These are phyloP conservation scores for Torymus tubicola DNA, from an alignment of 2,888 invertebrate genomes.

Conservation along the genomic window DNA sequence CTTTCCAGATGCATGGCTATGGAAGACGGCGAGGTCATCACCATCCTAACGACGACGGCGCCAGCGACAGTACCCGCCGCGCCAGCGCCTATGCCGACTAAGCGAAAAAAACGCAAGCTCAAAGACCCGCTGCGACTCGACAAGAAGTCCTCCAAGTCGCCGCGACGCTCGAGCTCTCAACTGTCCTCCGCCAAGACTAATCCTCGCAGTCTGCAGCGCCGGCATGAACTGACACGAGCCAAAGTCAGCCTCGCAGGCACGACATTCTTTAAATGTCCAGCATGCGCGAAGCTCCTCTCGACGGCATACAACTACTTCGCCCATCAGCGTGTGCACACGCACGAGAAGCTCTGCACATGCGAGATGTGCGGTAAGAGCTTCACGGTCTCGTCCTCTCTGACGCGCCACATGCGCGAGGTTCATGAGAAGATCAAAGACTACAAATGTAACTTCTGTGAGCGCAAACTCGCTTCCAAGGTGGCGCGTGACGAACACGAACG, in stretches of 20 bases:
- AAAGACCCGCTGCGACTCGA: neutral
- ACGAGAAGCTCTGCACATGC: conserved; percentile 67
- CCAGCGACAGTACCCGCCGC: neutral
- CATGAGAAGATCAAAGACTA: conserved; percentile 68
- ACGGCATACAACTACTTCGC: conserved; percentile 77
- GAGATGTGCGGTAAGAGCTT: conserved; percentile 70
- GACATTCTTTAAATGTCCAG: conserved; percentile 78
- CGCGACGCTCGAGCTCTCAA: neutral
- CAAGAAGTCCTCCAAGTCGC: neutral
- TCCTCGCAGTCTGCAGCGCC: conserved; percentile 17
- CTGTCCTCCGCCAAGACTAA: too few species aligned
- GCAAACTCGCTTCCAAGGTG: conserved; percentile 65
- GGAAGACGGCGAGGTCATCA: conserved; percentile 43
- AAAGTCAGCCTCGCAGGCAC: conserved; percentile 75
- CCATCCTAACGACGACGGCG: conserved; percentile 31
- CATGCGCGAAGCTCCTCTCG: conserved; percentile 80
- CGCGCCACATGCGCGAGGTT: conserved; percentile 68
- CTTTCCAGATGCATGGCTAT: conserved; percentile 55
- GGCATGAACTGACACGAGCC: conserved; percentile 17
- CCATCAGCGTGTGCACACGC: conserved; percentile 66
- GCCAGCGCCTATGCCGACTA: neutral
- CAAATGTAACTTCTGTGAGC: conserved; percentile 68
- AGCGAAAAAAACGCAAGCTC: conserved; percentile 1
- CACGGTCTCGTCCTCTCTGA: conserved; percentile 67
- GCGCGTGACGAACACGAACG: conserved; percentile 69